Conservation (phyloP, 2,888 invertebrate species). For the Ochropacha duplaris region DNA sequence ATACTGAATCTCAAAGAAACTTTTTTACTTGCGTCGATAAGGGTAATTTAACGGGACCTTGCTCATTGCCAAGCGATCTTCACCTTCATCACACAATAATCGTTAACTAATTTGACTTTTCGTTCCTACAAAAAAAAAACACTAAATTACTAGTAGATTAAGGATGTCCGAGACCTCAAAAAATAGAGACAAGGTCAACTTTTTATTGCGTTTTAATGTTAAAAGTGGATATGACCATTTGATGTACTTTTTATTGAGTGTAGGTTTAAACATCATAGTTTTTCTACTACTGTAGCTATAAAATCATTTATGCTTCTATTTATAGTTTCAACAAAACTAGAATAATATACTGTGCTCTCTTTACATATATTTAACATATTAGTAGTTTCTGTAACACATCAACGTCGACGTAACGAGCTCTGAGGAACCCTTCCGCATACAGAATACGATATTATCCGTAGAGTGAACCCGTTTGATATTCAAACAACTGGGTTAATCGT, state of each 20-base stretch:
- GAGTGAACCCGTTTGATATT: conserved; percentile 47
- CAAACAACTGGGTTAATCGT: conserved; percentile 67
- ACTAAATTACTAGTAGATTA: conserved; percentile 57
- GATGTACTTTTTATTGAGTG: conserved; percentile 16
- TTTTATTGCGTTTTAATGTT: conserved; percentile 15
- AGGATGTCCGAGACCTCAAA: conserved; percentile 42
- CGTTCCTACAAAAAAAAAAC: conserved; percentile 47
- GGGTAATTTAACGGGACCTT: conserved; percentile 33
- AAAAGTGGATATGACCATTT: conserved; percentile 9
- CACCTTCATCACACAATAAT: conserved; percentile 60
- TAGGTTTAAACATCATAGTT: conserved; percentile 1
- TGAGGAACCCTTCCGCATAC: conserved; percentile 53
- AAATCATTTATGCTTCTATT: neutral
- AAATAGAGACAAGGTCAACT: conserved; percentile 35
- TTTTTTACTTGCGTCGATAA: neutral
- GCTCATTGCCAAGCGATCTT: conserved; percentile 43
- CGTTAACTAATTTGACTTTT: conserved; percentile 52
- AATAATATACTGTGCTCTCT: neutral
- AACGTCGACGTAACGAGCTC: conserved; percentile 3
- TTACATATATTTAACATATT: neutral
- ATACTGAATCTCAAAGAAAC: neutral
- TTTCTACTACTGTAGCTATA: neutral
- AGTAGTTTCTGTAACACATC: neutral
- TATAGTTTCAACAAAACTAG: neutral
- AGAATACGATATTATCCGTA: conserved; percentile 42